Conservation (phyloP, 1,140 invertebrate genomes). For the Melipona quadrifasciata region DNA sequence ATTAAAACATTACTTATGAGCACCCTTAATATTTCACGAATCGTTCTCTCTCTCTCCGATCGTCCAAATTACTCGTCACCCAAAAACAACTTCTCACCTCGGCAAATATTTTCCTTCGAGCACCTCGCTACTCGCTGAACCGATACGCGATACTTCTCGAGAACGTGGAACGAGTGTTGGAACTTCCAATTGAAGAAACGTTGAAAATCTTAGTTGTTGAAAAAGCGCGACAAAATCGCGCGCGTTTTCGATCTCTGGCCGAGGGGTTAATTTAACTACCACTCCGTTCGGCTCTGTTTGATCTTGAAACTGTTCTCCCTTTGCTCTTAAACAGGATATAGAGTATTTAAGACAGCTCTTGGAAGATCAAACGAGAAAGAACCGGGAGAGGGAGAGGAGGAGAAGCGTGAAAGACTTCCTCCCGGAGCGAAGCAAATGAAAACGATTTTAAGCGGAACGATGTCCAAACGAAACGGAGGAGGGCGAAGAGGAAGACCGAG, state of each 20-base stretch:
- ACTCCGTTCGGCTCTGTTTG: neutral
- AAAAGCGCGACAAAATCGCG: too few species aligned
- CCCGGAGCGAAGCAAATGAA: neutral
- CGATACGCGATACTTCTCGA: too few species aligned
- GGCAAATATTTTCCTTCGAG: too few species aligned
- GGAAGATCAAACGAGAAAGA: conserved; percentile 1
- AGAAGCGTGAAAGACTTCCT: neutral
- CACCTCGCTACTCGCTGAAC: too few species aligned
- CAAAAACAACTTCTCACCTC: too few species aligned
- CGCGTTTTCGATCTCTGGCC: neutral
- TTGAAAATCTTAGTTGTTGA: neutral
- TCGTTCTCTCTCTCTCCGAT: too few species aligned
- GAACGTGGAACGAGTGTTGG: too few species aligned
- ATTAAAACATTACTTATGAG: too few species aligned
- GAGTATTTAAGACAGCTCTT: neutral
- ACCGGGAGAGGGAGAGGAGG: too few species aligned
- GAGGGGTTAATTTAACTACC: neutral
- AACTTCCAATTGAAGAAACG: neutral
- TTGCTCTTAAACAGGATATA: neutral
- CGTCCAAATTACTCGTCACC: neutral
- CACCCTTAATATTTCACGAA: too few species aligned
- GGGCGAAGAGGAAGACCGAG: neutral
- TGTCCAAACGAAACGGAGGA: neutral
- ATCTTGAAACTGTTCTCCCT: neutral
- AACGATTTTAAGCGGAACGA: neutral